Evolutionary conservation across 2,113 vertebrate species (phyloP).

Genomic region (Oncorhynchus clarkii): DNA sequence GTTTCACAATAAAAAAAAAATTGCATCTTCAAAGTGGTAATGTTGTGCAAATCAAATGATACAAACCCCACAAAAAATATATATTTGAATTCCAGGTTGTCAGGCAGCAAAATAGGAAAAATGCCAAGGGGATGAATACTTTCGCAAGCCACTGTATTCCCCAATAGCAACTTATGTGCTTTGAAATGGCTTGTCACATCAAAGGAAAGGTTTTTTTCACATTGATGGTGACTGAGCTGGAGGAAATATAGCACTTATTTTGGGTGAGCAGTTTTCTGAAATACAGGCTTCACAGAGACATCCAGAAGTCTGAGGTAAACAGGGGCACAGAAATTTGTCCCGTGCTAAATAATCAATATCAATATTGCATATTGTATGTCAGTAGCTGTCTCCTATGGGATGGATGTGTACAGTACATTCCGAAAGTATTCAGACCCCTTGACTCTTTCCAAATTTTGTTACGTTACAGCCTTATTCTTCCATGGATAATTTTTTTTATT

Average conservation of each 20-base stretch:
- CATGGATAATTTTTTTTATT: too few species aligned
- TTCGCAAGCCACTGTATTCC: too few species aligned
- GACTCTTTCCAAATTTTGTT: neutral
- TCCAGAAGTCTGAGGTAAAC: neutral
- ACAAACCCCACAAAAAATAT: too few species aligned
- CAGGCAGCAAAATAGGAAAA: too few species aligned
- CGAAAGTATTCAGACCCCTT: neutral
- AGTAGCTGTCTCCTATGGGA: neutral
- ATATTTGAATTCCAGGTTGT: too few species aligned
- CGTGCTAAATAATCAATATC: neutral
- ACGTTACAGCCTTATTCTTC: too few species aligned
- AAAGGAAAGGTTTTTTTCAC: neutral
- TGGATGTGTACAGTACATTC: conserved; percentile 5
- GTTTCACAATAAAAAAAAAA: too few species aligned
- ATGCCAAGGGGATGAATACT: too few species aligned
- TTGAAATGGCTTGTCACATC: neutral
- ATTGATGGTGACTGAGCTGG: neutral
- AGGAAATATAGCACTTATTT: neutral
- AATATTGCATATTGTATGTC: neutral
- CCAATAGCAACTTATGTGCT: neutral
- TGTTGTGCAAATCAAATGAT: too few species aligned
- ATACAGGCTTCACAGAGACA: neutral
- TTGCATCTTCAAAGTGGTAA: too few species aligned
- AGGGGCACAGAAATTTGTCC: neutral
- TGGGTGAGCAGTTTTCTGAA: neutral